Base-by-base conservation (phyloP, 2,797 vertebrate species). In the Gymnopithys bicolor region DNA sequence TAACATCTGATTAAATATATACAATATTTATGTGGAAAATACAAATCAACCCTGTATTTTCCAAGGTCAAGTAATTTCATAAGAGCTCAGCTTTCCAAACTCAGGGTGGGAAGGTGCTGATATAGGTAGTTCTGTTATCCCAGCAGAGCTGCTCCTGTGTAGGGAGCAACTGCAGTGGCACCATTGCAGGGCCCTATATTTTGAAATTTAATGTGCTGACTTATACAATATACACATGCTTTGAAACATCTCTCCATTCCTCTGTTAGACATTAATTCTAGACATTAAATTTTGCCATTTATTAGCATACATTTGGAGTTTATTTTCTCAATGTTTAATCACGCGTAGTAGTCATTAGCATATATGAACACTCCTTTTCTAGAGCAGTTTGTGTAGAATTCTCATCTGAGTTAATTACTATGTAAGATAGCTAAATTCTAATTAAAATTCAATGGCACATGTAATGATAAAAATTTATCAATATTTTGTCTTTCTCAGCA, bases 381-480 rank as follows among this genome's bases (percentile, higher is more conserved):
- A 79, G 87, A 95, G 67, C 80, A 86, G 83, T 94, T 96, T 93
- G 51, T 93, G 95, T 55, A 76, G 94, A 93, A 95, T 96, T 94
- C 85, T 95, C 94, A 90, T 96, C 92, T 96, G 89, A 88, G 91
- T 95, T 94, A 96, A 96, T 97, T 97, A 90, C 94, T 94, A 64
- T 86, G 87, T 90, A 93, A 96, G 94, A 94, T 94, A 94, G 87
- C 93, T 91, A 91, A 94, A 96, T 82, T 94, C 91, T 95, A 97
- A 97, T 97, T 97, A 97, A 96, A 96, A 97, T 96, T 96, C 94
- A 96, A 87, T 84, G 89, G 92, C 89, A 96, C 89, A 91, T 90
- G 80, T 94, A 94, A 93, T 95, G 95, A 96, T 96, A 97, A 96
- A 93, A 88, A 95, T 84, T 94, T 95, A 95, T 96, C 94, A 96